Evolutionary conservation across 2,888 invertebrate genomes (phyloP), one percentile per base, ranked within the genome.

Genomic region (Idaea biselata): DNA sequence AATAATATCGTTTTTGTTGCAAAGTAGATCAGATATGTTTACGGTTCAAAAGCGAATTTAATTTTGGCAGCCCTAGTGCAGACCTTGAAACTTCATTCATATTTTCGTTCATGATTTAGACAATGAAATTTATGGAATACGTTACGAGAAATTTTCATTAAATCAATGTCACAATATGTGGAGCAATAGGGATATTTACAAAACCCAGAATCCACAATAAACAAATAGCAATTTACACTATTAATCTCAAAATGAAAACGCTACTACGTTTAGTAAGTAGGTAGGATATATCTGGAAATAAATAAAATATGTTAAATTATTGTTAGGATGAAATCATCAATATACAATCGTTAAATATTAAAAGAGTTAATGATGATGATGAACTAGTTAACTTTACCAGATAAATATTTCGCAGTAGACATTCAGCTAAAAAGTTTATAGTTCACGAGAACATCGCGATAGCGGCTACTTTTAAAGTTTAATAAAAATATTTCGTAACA

Each of bases 1-100:
- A 86, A 87, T 84, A 80, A 80, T 80, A 78, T 69, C 70, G 68
- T 73, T 76, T 76, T 78, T 80, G 77, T 74, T 74, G 71, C 69
- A 77, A 82, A 79, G 73, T 81, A 71, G 82, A 79, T 65, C 82
- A 79, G 77, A 78, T 78, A 74, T 73, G 69, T 71, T 71, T 69
- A 67, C 70, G 71, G 64, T 68, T 72, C 65, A 65, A 67, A 66
- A 61, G 63, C 55, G 64, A 69, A 64, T 61, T 63, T 67, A 58
- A 58, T 58, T 31, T 68, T 66, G 68, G 65, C 71, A 75, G 67
- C 69, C 67, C 68, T 70, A 63, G 63, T 55, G 57, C 54, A 25
- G 56, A 63, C 57, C 62, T 63, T 25, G 31, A 59, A 58, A 57
- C 58, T 66, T 64, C 68, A 65, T 67, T 65, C 64, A 66, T 55